phyloP scores from a whole-genome alignment of 2,797 vertebrate species.

The Ispidina lecontei region DNA sequence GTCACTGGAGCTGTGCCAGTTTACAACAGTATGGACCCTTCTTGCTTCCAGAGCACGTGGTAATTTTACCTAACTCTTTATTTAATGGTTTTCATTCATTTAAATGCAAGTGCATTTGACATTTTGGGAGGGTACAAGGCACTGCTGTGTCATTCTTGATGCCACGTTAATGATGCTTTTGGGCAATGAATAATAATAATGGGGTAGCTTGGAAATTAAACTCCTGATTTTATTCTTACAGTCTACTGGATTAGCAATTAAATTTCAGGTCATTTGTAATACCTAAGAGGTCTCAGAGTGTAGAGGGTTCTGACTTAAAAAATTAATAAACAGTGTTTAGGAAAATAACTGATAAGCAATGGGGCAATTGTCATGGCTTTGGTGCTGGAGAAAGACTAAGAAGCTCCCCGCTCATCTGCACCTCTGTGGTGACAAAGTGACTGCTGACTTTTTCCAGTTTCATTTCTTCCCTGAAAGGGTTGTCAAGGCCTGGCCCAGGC shows the following conservation, averaged over 20 bases:
- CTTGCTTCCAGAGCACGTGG: not conserved
- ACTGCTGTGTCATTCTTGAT: not conserved
- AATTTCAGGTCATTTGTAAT: not conserved
- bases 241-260: not conserved
- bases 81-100: not conserved
- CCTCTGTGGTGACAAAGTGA: not conserved
- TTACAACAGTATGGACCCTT: not conserved
- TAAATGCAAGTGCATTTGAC: not conserved
- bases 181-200: not conserved
- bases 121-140: not conserved
- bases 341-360: not conserved
- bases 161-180: not conserved
- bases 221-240: not conserved
- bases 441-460: not conserved
- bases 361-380: not conserved
- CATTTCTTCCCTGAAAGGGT: not conserved
- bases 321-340: not conserved
- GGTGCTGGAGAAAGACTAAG: not conserved
- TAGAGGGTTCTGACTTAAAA: not conserved
- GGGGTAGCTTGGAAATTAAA: constrained; percentile 4
- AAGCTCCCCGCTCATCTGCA: not conserved
- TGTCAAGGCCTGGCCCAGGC: not conserved
- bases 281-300: not conserved
- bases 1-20: not conserved
- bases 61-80: not conserved